Base-by-base conservation (phyloP, 2,797 vertebrate species). In the Hylomyscus alleni region DNA sequence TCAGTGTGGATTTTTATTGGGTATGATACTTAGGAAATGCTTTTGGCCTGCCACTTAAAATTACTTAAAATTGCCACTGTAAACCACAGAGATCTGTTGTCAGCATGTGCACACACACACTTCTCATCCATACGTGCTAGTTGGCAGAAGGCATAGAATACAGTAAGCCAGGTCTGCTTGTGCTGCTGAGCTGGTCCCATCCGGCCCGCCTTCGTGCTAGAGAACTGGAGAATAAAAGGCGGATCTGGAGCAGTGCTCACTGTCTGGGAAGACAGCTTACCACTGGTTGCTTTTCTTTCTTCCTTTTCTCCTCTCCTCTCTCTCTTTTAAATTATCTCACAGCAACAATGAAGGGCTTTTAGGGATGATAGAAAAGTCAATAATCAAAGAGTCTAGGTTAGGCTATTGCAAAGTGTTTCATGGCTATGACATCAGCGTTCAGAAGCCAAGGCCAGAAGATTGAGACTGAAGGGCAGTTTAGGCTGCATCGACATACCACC, bases 1-100 rank as follows among this genome's bases (percentile, higher is more conserved):
- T 47, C 47, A 6, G 31, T 65, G 8, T 65, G 12, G 26, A n/a
- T 78, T 44, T 52, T 96, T 87, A 60, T 84, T 50, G 76, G 31
- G 72, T 87, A 54, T 6, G 56, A 44, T 65, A 20, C 84, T 89
- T 4, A 94, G 86, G 77, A 89, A 95, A 44, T 50, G 77, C n/a
- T 82, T 91, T 60, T 22, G 15, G 52, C 47, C 13, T 72, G 24
- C 24, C 9, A 12, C 31, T 37, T 17, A 22, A 13, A 54, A 20
- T 56, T 52, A 12, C 31, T 37, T 17, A 22, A 13, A 54, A 20
- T 56, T 52, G 47, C n/a, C n/a, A 72, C n/a, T 82, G 44, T 90
- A 69, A 81, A 37, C 3, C 31, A 2, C 6, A 22, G 52, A 34
- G 44, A 19, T 8, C 77, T 65, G 44, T 37, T 13, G 62, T 62